Base-by-base conservation (phyloP, 2,888 invertebrate genomes). In the Heliconius charithonia region DNA sequence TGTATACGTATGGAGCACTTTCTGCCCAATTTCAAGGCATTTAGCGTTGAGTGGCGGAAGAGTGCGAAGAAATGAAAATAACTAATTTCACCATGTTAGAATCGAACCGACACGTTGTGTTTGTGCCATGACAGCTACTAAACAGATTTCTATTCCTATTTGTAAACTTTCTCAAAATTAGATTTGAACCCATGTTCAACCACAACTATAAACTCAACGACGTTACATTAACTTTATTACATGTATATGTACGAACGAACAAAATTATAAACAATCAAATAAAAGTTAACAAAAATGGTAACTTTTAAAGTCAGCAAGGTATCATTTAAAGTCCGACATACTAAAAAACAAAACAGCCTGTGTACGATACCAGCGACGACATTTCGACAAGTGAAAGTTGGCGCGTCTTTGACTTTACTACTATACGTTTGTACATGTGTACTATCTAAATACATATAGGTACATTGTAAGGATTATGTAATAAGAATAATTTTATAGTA, bases 331-430 rank as follows among this genome's bases (percentile, higher is more conserved):
- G 22, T n/a, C 13, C 22, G 12, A 56, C 45, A 45, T 16, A 45
- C 6, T 37, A 71, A 25, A 71, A 70, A 29, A 56, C 56, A 51
- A 56, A 56, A 71, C 56, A 32, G 71, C 22, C 45, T 27, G 3
- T 27, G 29, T 77, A 51, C 32, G 51, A 63, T 25, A 66, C 77
- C 56, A 25, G 56, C 56, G 51, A 32, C 25, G 45, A 37, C 66
- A 77, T 66, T 77, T 72, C 65, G 65, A 32, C 70, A 65, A 72
- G 77, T 65, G 77, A 77, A 77, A 77, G 77, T 66, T 63, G 63
- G 62, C 25, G 25, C 37, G 73, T 63, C 19, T 74, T 41, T 59
- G 56, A 29, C 56, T 71, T 56, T 29, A 71, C 56, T 32, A 27
- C n/a, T 45, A 27, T 70, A 69, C 69, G n/a, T 45, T 45, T 19